Percentiles rank a stretch among this genome's conserved stretches.
Conservation (phyloP, 2,113 vertebrate species). For the Xenus cinereus region DNA sequence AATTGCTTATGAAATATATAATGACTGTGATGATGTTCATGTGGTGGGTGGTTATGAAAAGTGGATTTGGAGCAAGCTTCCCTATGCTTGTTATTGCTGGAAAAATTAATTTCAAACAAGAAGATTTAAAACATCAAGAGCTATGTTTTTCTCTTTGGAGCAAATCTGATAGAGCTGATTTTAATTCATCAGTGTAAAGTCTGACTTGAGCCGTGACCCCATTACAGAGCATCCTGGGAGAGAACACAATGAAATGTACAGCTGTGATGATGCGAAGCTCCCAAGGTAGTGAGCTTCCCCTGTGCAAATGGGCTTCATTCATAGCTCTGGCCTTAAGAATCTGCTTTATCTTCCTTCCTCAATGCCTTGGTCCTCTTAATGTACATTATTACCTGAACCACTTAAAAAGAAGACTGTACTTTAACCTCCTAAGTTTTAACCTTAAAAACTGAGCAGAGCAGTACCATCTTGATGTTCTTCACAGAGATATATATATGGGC, state of each 20-base stretch:
- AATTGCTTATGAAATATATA: background rate
- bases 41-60: background rate
- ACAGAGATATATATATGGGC: too few species aligned
- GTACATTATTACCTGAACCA: background rate
- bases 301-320: background rate
- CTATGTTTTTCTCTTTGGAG: background rate
- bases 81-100: background rate
- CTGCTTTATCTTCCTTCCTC: background rate
- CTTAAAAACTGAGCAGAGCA: background rate
- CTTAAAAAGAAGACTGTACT: background rate
- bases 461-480: background rate
- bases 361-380: background rate
- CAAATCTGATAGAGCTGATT: background rate
- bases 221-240: background rate
- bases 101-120: background rate
- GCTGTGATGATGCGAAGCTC: background rate
- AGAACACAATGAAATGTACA: background rate
- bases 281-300: background rate
- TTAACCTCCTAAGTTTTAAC: background rate
- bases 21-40: background rate
- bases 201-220: background rate
- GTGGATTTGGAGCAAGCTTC: background rate
- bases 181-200: background rate
- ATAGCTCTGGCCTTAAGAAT: background rate
- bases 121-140: background rate